phyloP scores from a whole-genome alignment of 1,140 invertebrate genomes.

The Cheumatopsyche charites region DNA sequence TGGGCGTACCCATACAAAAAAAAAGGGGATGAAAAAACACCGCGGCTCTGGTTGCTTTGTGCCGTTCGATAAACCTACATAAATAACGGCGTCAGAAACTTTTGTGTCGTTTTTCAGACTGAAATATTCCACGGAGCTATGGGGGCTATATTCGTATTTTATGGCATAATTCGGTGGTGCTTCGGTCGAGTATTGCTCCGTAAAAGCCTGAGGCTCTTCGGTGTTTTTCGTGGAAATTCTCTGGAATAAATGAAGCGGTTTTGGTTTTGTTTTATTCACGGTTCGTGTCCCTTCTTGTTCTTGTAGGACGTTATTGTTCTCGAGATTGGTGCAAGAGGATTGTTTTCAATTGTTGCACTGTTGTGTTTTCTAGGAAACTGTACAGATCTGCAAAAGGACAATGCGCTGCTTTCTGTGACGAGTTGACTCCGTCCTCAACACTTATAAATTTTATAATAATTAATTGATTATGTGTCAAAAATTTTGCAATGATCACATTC shows the following conservation, averaged over 20 bases:
- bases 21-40: neutral
- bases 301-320: neutral
- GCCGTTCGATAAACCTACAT: constrained; percentile 22
- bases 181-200: neutral
- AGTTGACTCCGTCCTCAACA: too few species aligned
- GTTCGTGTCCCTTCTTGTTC: constrained; percentile 1
- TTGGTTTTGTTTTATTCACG: constrained; percentile 30
- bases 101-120: constrained; percentile 35
- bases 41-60: neutral
- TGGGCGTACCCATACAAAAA: constrained; percentile 1
- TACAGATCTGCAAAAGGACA: too few species aligned
- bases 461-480: too few species aligned
- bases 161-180: constrained; percentile 29
- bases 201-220: too few species aligned
- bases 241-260: constrained; percentile 27
- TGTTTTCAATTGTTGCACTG: too few species aligned
- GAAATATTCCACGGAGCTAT: constrained; percentile 22
- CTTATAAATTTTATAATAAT: too few species aligned
- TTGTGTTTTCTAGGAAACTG: too few species aligned
- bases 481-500: too few species aligned
- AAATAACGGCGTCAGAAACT: constrained; percentile 35
- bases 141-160: constrained; percentile 26
- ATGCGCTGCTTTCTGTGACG: too few species aligned
- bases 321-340: too few species aligned
- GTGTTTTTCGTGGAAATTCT: neutral